Evolutionary conservation across 2,888 invertebrate species (phyloP).

Genomic region (Temnothorax ravouxi): DNA sequence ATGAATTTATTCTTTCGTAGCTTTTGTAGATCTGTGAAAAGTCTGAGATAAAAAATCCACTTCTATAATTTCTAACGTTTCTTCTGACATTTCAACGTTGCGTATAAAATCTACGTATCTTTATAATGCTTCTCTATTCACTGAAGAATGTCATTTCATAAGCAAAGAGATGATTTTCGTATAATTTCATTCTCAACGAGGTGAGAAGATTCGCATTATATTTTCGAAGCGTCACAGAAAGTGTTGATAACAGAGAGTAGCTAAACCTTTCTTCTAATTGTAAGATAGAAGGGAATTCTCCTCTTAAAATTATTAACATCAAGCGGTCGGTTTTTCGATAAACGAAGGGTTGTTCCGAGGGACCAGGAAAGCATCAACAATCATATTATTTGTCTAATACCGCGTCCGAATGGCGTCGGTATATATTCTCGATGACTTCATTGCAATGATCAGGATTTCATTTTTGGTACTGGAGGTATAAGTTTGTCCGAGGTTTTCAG

Average conservation of each 20-base stretch:
- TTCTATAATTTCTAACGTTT: background rate
- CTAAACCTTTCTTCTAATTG: background rate
- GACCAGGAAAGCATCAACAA: conserved; percentile 75
- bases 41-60: background rate
- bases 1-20: background rate
- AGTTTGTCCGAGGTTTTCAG: conserved; percentile 66
- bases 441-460: conserved; percentile 64
- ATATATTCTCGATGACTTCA: conserved; percentile 37
- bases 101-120: background rate
- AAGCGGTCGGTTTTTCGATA: conserved; percentile 51
- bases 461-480: conserved; percentile 67
- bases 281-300: background rate
- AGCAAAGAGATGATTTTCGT: background rate
- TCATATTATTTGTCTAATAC: conserved; percentile 48
- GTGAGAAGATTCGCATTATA: background rate
- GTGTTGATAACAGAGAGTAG: background rate
- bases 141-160: background rate
- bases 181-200: background rate
- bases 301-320: conserved; percentile 30
- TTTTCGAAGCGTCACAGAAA: background rate
- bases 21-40: background rate
- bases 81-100: background rate
- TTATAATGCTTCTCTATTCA: background rate
- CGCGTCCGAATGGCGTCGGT: conserved; percentile 20
- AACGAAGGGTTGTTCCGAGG: conserved; percentile 74